A percentile compares a stretch with the other conserved stretches of the same genome.
Evolutionary conservation across 2,797 vertebrate species (phyloP).

Genomic region (Toxotes lorentzi): DNA sequence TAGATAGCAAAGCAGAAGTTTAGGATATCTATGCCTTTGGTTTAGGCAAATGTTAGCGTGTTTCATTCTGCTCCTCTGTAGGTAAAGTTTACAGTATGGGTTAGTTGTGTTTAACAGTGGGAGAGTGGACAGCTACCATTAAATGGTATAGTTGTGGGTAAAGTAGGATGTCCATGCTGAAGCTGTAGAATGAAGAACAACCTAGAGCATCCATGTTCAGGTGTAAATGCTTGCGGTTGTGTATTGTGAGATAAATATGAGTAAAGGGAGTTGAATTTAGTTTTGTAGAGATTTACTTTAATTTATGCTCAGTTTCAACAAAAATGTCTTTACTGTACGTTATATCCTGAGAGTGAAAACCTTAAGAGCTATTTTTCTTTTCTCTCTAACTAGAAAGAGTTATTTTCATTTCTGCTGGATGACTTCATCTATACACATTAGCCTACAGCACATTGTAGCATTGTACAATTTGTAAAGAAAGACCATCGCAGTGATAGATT

Average conservation of each 20-base stretch:
- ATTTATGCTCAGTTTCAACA: slow-evolving; percentile 39
- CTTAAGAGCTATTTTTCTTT: not conserved
- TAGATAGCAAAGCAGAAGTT: slow-evolving; percentile 14
- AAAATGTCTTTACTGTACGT: slow-evolving; percentile 7
- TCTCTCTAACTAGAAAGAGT: slow-evolving; percentile 7
- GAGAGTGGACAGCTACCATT: slow-evolving; percentile 41
- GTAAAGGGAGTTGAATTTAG: slow-evolving; percentile 23
- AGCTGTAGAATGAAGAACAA: slow-evolving; percentile 35
- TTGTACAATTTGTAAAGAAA: slow-evolving; percentile 70
- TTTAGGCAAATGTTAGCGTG: slow-evolving; percentile 25
- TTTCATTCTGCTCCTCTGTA: slow-evolving; percentile 29
- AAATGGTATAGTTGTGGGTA: slow-evolving; percentile 18
- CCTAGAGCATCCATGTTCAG: slow-evolving; percentile 39
- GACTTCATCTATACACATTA: slow-evolving; percentile 33
- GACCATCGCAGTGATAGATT: slow-evolving; percentile 37
- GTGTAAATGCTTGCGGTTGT: slow-evolving; percentile 58
- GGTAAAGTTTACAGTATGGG: slow-evolving; percentile 15
- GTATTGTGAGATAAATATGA: slow-evolving; percentile 32
- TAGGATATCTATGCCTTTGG: slow-evolving; percentile 18
- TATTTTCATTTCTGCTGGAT: slow-evolving; percentile 36
- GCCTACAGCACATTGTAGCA: slow-evolving; percentile 45
- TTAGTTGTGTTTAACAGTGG: slow-evolving; percentile 16
- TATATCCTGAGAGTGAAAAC: slow-evolving; percentile 32
- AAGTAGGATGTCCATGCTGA: slow-evolving; percentile 1
- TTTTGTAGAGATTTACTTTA: slow-evolving; percentile 42